These are phyloP conservation scores for Heterochromis multidens DNA, from an alignment of 2,113 vertebrate genomes.

Conservation along the genomic window DNA sequence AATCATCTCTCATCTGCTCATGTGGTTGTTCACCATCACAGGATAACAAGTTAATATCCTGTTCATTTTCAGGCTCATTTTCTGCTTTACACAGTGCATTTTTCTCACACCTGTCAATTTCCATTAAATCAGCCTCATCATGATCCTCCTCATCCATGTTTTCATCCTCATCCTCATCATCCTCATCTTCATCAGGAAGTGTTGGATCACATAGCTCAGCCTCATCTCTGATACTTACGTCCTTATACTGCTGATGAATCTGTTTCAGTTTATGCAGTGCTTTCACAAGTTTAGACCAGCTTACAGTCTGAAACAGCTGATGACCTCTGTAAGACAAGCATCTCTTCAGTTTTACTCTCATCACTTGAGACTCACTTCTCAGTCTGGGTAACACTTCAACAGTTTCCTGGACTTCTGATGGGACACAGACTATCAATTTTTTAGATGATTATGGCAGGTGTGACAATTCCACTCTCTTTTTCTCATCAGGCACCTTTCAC, in stretches of 20 bases:
- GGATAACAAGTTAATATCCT: neutral
- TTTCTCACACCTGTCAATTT: neutral
- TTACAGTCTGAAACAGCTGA: constrained; percentile 22
- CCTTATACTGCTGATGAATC: constrained; percentile 21
- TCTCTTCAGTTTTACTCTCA: constrained; percentile 39
- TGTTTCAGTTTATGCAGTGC: constrained; percentile 3
- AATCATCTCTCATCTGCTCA: neutral
- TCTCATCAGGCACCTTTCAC: neutral
- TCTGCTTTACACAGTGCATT: neutral
- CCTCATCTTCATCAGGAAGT: neutral
- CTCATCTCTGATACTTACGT: neutral
- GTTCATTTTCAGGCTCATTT: neutral
- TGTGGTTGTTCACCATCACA: neutral
- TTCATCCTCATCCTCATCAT: neutral
- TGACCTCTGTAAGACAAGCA: constrained; percentile 18
- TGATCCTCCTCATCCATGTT: neutral
- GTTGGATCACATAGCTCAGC: neutral
- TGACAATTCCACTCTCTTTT: neutral
- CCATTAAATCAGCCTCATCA: neutral
- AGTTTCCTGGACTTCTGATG: constrained; percentile 16
- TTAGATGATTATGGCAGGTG: neutral
- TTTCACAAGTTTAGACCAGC: constrained; percentile 16
- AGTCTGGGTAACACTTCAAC: constrained; percentile 10
- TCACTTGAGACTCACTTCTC: constrained; percentile 29
- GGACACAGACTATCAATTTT: constrained; percentile 14